A percentile compares a stretch with the other conserved stretches of the same genome.
phyloP scores from a whole-genome alignment of 2,113 vertebrate species.

The Albula glossodonta region DNA sequence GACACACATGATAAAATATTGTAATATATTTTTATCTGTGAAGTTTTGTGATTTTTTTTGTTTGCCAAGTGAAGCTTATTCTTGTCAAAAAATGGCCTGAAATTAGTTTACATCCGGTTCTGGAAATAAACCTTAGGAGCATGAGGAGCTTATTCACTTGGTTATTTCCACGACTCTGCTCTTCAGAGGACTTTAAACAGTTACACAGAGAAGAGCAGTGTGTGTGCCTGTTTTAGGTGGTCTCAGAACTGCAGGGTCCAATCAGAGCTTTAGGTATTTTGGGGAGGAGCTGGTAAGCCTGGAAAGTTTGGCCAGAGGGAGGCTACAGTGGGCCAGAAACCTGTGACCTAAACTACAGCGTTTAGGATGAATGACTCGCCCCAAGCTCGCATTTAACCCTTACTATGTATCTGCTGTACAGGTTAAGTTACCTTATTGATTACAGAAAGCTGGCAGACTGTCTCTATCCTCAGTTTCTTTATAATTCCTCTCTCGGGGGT shows the following conservation, averaged over 20 bases:
- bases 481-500: not conserved
- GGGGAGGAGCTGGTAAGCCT: not conserved
- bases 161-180: not conserved
- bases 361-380: not conserved
- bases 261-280: not conserved
- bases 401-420: not conserved
- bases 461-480: not conserved
- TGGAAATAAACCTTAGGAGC: not conserved
- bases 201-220: not conserved
- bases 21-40: not conserved
- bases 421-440: not conserved
- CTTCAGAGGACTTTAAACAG: not conserved
- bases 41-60: not conserved
- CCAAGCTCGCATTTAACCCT: not conserved
- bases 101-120: not conserved
- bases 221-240: not conserved
- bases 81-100: not conserved
- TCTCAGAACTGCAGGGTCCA: not conserved
- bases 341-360: not conserved
- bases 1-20: not conserved
- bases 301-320: not conserved
- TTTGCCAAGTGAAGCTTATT: not conserved
- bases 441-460: not conserved
- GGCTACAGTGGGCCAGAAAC: not conserved
- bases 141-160: not conserved